A percentile compares a stretch with the other conserved stretches of the same genome.
These are phyloP conservation scores for Parapsyche elsis DNA, from an alignment of 1,140 invertebrate species.

Conservation along the genomic window DNA sequence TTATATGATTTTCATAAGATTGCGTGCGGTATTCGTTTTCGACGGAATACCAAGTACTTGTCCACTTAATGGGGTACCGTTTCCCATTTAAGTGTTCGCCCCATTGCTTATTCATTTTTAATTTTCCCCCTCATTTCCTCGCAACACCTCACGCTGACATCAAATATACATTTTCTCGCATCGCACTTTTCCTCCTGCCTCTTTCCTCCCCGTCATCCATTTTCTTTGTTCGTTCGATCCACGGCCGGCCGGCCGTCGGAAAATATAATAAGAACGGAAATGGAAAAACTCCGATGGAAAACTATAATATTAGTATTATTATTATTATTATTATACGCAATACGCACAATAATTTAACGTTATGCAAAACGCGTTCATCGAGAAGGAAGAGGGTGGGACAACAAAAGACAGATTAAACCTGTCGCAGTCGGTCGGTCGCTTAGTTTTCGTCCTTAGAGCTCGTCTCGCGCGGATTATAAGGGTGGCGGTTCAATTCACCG, in stretches of 20 bases:
- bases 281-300: too few species aligned
- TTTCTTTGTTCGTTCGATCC: neutral
- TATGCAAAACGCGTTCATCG: too few species aligned
- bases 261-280: too few species aligned
- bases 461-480: neutral
- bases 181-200: neutral
- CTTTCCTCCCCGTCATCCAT: neutral
- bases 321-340: too few species aligned
- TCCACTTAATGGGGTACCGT: neutral
- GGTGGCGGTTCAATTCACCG: neutral
- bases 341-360: too few species aligned
- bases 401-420: constrained; percentile 5
- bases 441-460: neutral
- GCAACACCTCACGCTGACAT: constrained; percentile 12
- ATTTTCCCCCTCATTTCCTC: constrained; percentile 40
- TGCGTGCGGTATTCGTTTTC: too few species aligned
- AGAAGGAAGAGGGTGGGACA: neutral
- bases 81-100: neutral
- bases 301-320: too few species aligned
- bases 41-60: neutral
- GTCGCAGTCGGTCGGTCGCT: neutral
- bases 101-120: constrained; percentile 45
- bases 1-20: too few species aligned
- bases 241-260: too few species aligned
- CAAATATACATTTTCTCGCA: constrained; percentile 38